Base-by-base conservation (phyloP, 2,113 vertebrate species). In the Sterrhoptilus dennistouni region DNA sequence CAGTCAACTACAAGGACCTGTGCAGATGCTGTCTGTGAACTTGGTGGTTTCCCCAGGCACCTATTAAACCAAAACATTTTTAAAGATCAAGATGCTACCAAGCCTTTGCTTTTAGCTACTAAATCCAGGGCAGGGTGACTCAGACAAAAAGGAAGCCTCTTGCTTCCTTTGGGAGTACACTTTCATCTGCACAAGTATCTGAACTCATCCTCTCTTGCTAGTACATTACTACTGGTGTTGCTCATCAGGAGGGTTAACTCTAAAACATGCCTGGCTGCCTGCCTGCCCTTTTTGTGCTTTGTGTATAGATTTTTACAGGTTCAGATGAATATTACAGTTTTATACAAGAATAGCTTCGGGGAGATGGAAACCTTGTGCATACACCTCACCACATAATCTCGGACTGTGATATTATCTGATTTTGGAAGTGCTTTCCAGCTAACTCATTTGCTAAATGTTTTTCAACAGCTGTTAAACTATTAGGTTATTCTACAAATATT, bases 371-470 rank as follows among this genome's bases (percentile, higher is more conserved):
- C 61, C 42, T 69, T 29, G 52, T 0, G 1, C 50, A 21, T 19
- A 47, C 25, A 80, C 54, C 91, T 95, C 85, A 40, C 66, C 28
- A 28, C 24, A 59, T 69, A 57, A 93, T 87, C 61, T 95, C 6
- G 0, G 57, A 50, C 71, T 85, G 38, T 47, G 65, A 40, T 59
- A 71, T 95, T 95, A 94, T 86, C 80, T 84, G 85, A 95, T 95
- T 74, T 74, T 76, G 74, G 74, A 81, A 91, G 56, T 40, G 63
- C 14, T 89, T 94, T 84, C 56, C 35, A 90, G 63, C 28, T 82
- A 95, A 94, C 68, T 91, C 63, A 92, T 85, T 95, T 95, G 70
- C 87, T 88, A 94, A 97, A 87, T 89, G 95, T 59, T 95, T 95
- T 87, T 92, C 65, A 95, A 76, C 80, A 96, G 93, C 86, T 91